Base-by-base conservation (phyloP, 2,797 vertebrate species). In the Oryzias dopingdopingensis region DNA sequence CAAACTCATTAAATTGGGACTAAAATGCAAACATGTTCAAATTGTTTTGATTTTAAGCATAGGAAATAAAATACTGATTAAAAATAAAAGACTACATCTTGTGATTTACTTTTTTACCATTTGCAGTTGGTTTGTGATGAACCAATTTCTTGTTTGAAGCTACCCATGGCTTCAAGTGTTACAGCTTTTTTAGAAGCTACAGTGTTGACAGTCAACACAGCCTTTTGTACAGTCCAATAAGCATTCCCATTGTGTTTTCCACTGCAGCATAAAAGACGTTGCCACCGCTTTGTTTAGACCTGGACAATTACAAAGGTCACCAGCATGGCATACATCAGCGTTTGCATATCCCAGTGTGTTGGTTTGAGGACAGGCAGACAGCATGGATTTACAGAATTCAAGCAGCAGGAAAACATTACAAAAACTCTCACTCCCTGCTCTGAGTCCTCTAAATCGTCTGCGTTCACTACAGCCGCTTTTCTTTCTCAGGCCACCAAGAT, bases 301-400 rank as follows among this genome's bases (percentile, higher is more conserved):
- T 32, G 49, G 53, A 61, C 50, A 59, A 26, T 42, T 23, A 57
- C 60, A 73, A 81, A 79, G 72, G 80, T 79, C 70, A 54, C 52
- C 0, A 4, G 18, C 6, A 14, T 42, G 53, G 23, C 47, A 43
- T 20, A 54, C 44, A 46, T 68, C 59, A 57, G 17, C 57, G 23
- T 74, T 46, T 32, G 23, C 48, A 53, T 44, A 41, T 52, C 48
- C 16, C 32, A 8, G 32, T 51, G 50, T 57, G 12, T 42, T 42
- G 60, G 53, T 54, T 84, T 83, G 77, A 76, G 20, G 52, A 58
- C 22, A 56, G 53, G 40, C 46, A 57, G 50, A 63, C 50, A 13
- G 56, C 22, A 42, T 42, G n/a, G 20, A 48, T 72, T 72, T 72
- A 53, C 42, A 75, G 60, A 72, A 54, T 58, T 59, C 67, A 55